These are phyloP conservation scores for Aspidoscelis tigris DNA, from an alignment of 2,113 vertebrate genomes.

Conservation along the genomic window DNA sequence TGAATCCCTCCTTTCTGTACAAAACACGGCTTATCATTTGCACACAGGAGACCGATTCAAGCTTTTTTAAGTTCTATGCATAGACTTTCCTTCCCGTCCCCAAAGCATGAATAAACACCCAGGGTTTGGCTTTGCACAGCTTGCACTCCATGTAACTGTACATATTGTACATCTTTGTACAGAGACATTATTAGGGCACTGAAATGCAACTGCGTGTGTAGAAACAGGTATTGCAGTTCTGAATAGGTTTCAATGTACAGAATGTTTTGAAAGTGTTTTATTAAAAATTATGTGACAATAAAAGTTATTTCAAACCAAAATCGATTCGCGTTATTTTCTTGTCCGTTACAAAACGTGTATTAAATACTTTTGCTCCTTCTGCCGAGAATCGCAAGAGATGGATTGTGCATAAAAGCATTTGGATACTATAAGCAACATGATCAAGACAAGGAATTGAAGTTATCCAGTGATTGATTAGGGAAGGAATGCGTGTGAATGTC, in stretches of 20 bases:
- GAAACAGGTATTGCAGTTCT: slow-evolving; percentile 71
- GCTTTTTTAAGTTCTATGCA: slow-evolving; percentile 73
- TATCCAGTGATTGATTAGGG: background rate
- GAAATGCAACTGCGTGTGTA: slow-evolving; percentile 72
- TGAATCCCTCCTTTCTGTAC: slow-evolving; percentile 67
- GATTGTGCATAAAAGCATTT: too few species aligned
- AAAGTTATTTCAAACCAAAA: slow-evolving; percentile 78
- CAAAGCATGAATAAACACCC: slow-evolving; percentile 81
- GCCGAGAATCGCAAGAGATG: background rate
- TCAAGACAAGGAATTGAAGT: background rate
- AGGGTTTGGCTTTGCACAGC: slow-evolving; percentile 79
- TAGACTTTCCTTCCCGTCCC: slow-evolving; percentile 72
- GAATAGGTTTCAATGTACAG: slow-evolving; percentile 89
- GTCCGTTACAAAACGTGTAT: background rate
- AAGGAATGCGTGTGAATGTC: too few species aligned
- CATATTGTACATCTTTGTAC: slow-evolving; percentile 96
- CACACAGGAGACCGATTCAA: slow-evolving; percentile 66
- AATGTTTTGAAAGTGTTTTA: slow-evolving; percentile 87
- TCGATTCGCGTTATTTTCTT: slow-evolving; percentile 62
- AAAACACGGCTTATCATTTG: slow-evolving; percentile 66
- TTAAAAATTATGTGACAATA: slow-evolving; percentile 83
- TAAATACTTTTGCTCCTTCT: background rate
- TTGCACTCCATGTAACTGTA: slow-evolving; percentile 86
- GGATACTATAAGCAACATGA: background rate
- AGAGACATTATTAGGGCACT: slow-evolving; percentile 85